Evolutionary conservation across 2,888 invertebrate species (phyloP), one percentile per base, ranked within the genome.

Genomic region (Laspeyria flexula): DNA sequence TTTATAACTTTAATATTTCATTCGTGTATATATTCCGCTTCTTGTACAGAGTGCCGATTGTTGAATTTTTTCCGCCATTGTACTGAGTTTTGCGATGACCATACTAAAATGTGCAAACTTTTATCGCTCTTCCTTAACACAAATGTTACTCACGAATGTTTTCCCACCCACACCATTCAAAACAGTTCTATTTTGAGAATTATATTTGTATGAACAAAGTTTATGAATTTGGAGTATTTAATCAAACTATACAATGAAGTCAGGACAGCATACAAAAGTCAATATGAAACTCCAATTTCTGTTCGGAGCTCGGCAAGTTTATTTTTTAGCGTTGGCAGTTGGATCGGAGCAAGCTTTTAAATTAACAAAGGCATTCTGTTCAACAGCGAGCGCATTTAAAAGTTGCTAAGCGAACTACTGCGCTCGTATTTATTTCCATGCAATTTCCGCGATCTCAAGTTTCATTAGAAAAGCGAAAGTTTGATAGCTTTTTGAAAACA

Each of bases 301-400:
- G 57, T 67, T 53, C 44, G 45, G 38, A 64, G 33, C 44, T 44
- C 43, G 37, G 53, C 33, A 51, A 69, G 61, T 75, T 79, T 75
- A 75, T 76, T 82, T 83, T 80, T 77, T 73, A 72, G 48, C 6
- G 18, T 47, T 55, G 37, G 55, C 38, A 75, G 73, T 73, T 65
- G 60, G 73, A 80, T 79, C 68, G 69, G 67, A 77, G 72, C 73
- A 77, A 74, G 79, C 71, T 83, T 84, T 83, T 77, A 78, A 83
- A 85, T 83, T 84, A 86, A 89, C 87, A 90, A 89, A 87, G 72
- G 85, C 76, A 69, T 81, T 79, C 68, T 73, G 74, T 79, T 80
- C 73, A 65, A 65, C 71, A 71, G 60, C 65, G 61, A 75, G 78
- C 68, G 77, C 79, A 83, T 87, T 88, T 81, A 81, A 83, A 88